Evolutionary conservation across 2,797 vertebrate genomes (phyloP).

Genomic region (Myotis myotis): DNA sequence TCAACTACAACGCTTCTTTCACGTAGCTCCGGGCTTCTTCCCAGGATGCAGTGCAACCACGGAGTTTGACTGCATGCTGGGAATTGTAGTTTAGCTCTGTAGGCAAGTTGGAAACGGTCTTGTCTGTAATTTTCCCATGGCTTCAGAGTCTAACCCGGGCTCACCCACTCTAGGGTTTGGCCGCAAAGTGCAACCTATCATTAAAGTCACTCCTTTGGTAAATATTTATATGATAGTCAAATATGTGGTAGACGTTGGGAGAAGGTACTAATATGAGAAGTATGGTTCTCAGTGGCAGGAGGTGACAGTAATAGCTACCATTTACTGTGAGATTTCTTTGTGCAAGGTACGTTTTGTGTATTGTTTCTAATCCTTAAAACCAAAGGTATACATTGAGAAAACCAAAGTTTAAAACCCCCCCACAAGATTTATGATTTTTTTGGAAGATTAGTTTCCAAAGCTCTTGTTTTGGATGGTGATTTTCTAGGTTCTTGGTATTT

Average conservation of each 20-base stretch:
- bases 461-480: background rate
- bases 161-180: background rate
- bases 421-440: background rate
- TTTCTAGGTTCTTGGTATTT: background rate
- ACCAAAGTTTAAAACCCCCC: background rate
- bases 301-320: background rate
- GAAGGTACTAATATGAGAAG: background rate
- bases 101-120: rapidly evolving
- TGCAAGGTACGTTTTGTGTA: background rate
- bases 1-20: background rate
- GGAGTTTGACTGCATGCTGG: background rate
- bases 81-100: constrained; percentile 38
- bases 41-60: background rate
- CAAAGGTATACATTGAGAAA: background rate
- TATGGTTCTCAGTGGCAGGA: background rate
- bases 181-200: background rate
- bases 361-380: background rate
- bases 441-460: background rate
- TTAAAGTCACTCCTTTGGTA: background rate
- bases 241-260: background rate
- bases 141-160: rapidly evolving
- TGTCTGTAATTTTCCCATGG: background rate
- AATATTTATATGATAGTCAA: background rate
- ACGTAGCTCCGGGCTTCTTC: background rate
- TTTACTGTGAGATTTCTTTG: background rate